A percentile compares a stretch with the other conserved stretches of the same genome.
Evolutionary conservation across 1,140 invertebrate genomes (phyloP).

Genomic region (Samia ricini): DNA sequence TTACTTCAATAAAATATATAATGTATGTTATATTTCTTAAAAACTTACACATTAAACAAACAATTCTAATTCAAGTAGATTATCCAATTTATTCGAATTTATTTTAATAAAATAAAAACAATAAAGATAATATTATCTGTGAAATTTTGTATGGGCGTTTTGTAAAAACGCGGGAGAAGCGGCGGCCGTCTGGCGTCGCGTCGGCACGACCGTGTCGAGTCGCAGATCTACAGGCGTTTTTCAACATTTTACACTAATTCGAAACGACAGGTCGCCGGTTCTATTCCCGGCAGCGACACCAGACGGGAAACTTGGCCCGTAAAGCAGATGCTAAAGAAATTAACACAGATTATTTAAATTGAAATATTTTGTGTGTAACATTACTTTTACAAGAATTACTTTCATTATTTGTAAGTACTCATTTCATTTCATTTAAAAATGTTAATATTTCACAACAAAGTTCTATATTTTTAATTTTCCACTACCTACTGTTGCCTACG

Average conservation of each 20-base stretch:
- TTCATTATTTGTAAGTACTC: too few species aligned
- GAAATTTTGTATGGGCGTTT: neutral
- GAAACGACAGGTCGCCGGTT: slow-evolving; percentile 57
- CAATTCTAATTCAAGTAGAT: too few species aligned
- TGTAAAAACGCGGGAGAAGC: neutral
- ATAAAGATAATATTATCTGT: neutral
- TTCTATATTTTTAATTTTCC: too few species aligned
- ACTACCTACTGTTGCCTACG: too few species aligned
- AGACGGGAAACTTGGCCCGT: slow-evolving; percentile 28
- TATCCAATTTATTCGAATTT: too few species aligned
- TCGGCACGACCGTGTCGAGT: neutral
- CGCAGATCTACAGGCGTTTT: slow-evolving; percentile 49
- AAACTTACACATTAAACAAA: too few species aligned
- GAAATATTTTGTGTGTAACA: slow-evolving; percentile 10
- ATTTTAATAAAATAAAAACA: too few species aligned
- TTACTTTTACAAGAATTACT: neutral
- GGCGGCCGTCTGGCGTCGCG: neutral
- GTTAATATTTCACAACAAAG: too few species aligned
- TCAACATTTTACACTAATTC: slow-evolving; percentile 67
- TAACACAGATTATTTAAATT: slow-evolving; percentile 20
- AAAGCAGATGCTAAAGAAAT: slow-evolving; percentile 35
- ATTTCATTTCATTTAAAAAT: too few species aligned
- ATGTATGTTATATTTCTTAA: too few species aligned
- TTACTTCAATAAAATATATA: too few species aligned
- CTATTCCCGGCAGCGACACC: slow-evolving; percentile 65